Evolutionary conservation across 2,797 vertebrate genomes (phyloP), one percentile per base, ranked within the genome.

Genomic region (Sparus aurata): DNA sequence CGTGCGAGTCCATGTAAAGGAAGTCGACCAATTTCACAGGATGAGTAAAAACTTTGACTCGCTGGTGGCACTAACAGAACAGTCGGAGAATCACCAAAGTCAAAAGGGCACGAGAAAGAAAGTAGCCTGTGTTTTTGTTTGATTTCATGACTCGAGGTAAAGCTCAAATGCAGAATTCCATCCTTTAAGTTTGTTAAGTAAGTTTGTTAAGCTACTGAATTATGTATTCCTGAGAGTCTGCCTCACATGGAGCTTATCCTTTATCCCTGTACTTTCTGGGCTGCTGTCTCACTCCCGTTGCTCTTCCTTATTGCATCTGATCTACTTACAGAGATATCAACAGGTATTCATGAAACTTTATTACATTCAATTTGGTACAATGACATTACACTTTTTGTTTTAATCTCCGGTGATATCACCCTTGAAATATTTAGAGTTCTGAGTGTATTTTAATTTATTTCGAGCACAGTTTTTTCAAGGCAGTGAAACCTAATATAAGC

Each of bases 191-290:
- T 72, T 23, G 67, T 72, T 70, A 38, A 38, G 38, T 61, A 83
- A 88, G 83, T 74, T n/a, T n/a, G n/a, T n/a, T n/a, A n/a, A 23
- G 68, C 25, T 25, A 20, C 68, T 89, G 60, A 90, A 77, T 91
- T 63, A 87, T 87, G 55, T 30, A 87, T 80, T 45, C 57, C 43
- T 54, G 66, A 73, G 49, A 52, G 59, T 73, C 72, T 71, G 64
- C 74, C 45, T 61, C 69, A 75, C 69, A 68, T 18, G 3, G 52
- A 69, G 30, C 22, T 62, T 66, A 72, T 75, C 57, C 60, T 73
- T 73, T 52, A 54, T 53, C n/a, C 27, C 58, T 74, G 67, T 45
- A 65, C 63, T 59, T 73, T 9, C 10, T 38, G 34, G 34, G 38
- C 38, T 38, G 38, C 38, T 38, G 38, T 52, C 57, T 67, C 5